phyloP scores from a whole-genome alignment of 1,140 invertebrate species.

The Drosophila grimshawi region DNA sequence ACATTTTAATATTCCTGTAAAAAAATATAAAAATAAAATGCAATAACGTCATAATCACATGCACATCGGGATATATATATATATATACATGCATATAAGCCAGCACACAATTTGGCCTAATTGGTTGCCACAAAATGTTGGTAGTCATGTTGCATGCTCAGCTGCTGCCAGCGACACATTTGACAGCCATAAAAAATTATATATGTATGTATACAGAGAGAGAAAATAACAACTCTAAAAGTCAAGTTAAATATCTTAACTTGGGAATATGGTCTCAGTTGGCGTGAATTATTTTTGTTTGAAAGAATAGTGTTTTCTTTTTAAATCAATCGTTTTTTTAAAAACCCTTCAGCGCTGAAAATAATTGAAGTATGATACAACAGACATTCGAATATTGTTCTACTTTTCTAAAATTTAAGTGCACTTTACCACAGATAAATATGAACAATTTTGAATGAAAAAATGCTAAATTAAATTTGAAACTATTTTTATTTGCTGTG shows the following conservation, averaged over 20 bases:
- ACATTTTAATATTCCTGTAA: slow-evolving; percentile 66
- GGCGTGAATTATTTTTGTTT: too few relatives aligned
- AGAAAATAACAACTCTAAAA: not conserved
- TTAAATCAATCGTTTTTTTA: too few relatives aligned
- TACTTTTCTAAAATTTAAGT: too few relatives aligned
- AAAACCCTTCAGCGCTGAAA: too few relatives aligned
- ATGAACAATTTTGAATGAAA: too few relatives aligned
- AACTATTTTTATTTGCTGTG: not conserved
- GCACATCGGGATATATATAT: slow-evolving; percentile 12
- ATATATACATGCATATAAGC: slow-evolving; percentile 1
- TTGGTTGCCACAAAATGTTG: slow-evolving; percentile 60
- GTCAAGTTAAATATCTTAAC: too few relatives aligned
- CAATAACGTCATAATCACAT: slow-evolving; percentile 39
- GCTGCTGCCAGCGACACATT: slow-evolving; percentile 43
- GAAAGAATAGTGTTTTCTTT: too few relatives aligned
- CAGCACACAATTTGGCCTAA: slow-evolving; percentile 57
- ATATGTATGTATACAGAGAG: not conserved
- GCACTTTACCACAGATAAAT: too few relatives aligned
- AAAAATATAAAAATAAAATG: slow-evolving; percentile 39
- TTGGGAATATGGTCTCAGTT: too few relatives aligned
- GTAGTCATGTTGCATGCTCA: slow-evolving; percentile 34
- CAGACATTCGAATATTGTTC: too few relatives aligned
- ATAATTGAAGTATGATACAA: too few relatives aligned
- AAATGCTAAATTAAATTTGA: too few relatives aligned
- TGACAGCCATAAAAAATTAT: slow-evolving; percentile 41